A percentile compares a stretch with the other conserved stretches of the same genome.
phyloP scores from a whole-genome alignment of 2,888 invertebrate genomes.

The Thera obeliscata region DNA sequence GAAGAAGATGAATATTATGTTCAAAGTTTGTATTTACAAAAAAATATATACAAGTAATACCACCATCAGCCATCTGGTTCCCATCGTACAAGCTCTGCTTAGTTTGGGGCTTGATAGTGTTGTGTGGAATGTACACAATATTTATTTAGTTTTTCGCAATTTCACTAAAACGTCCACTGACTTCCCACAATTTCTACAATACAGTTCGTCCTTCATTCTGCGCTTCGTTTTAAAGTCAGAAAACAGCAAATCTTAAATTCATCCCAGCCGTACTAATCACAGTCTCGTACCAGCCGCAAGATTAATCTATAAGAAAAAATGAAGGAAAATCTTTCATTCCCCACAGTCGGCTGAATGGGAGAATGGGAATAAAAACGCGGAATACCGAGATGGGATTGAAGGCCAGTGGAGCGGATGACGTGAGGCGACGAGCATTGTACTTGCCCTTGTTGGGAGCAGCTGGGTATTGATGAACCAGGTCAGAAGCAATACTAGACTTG shows the following conservation, averaged over 20 bases:
- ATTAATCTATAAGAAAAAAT: conserved; percentile 56
- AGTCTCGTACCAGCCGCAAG: conserved; percentile 29
- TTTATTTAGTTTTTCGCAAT: too few relatives aligned
- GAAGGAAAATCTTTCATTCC: conserved; percentile 73
- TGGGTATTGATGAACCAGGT: conserved; percentile 25
- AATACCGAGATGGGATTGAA: conserved; percentile 66
- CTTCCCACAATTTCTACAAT: too few relatives aligned
- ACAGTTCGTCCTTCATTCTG: neutral
- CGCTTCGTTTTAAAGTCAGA: neutral
- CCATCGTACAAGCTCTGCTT: too few relatives aligned
- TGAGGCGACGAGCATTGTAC: conserved; percentile 67
- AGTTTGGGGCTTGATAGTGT: too few relatives aligned
- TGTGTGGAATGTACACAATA: too few relatives aligned
- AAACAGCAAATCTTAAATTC: neutral
- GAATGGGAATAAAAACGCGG: conserved; percentile 55
- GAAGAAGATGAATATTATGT: too few relatives aligned
- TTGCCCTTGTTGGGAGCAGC: conserved; percentile 32
- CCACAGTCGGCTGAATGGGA: conserved; percentile 53
- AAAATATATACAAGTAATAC: too few relatives aligned
- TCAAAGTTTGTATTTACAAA: too few relatives aligned
- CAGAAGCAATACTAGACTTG: neutral
- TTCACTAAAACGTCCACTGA: too few relatives aligned
- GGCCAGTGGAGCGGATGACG: conserved; percentile 66
- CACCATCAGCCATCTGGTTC: too few relatives aligned
- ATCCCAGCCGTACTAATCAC: conserved; percentile 15